A percentile compares a stretch with the other conserved stretches of the same genome.
These are phyloP conservation scores for Dermolepida albohirtum DNA, from an alignment of 2,888 invertebrate genomes.

Conservation along the genomic window DNA sequence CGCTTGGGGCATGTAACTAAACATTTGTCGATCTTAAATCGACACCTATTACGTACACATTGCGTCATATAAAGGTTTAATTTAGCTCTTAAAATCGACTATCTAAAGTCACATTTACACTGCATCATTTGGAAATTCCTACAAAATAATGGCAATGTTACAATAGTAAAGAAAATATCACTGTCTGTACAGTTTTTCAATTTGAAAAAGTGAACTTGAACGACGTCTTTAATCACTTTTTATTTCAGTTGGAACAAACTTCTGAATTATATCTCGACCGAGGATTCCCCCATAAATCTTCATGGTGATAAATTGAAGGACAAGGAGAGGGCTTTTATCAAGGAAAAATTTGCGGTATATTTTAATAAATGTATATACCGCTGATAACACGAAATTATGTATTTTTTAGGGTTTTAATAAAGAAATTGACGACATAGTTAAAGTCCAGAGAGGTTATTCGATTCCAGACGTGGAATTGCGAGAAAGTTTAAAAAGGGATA, in stretches of 20 bases:
- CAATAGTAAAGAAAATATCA: too few species aligned
- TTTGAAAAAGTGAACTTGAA: too few species aligned
- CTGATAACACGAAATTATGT: background rate
- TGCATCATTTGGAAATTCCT: too few species aligned
- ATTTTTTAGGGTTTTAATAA: slow-evolving; percentile 89
- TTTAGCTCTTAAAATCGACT: too few species aligned
- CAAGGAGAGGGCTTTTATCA: slow-evolving; percentile 85
- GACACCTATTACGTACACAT: too few species aligned
- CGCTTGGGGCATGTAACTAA: too few species aligned
- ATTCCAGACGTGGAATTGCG: slow-evolving; percentile 93
- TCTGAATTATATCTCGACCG: slow-evolving; percentile 77
- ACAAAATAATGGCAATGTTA: too few species aligned
- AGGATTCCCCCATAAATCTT: slow-evolving; percentile 74
- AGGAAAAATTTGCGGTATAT: slow-evolving; percentile 89
- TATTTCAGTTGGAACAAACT: slow-evolving; percentile 83
- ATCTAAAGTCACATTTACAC: too few species aligned
- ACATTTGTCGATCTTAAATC: too few species aligned
- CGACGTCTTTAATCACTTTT: too few species aligned
- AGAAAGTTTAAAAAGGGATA: slow-evolving; percentile 88
- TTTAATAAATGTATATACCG: slow-evolving; percentile 5
- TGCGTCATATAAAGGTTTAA: too few species aligned
- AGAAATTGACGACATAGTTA: slow-evolving; percentile 91
- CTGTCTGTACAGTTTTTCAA: too few species aligned
- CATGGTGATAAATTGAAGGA: slow-evolving; percentile 80
- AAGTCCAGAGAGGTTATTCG: slow-evolving; percentile 89